A percentile compares a stretch with the other conserved stretches of the same genome.
Conservation (phyloP, 2,888 invertebrate species). For the Caenorhabditis afra region DNA sequence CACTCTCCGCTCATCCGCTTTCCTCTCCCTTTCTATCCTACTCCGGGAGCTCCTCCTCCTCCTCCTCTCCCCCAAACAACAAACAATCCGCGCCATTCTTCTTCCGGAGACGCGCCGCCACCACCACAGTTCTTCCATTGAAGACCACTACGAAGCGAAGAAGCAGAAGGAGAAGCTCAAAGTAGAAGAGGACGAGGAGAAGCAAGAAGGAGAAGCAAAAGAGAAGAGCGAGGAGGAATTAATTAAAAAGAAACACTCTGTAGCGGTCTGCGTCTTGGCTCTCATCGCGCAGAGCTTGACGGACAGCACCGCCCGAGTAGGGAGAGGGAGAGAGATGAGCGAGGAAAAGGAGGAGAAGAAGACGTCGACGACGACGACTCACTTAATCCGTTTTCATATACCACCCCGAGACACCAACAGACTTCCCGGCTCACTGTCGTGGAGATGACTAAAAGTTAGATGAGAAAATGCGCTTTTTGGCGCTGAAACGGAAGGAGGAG, state of each 20-base stretch:
- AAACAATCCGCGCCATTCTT: neutral
- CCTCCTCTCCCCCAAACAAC: neutral
- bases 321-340: neutral
- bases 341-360: conserved; percentile 19
- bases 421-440: conserved; percentile 32
- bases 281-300: no score
- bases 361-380: conserved; percentile 38
- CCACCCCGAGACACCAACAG: conserved; percentile 21
- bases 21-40: conserved; percentile 12
- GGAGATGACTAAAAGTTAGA: no score
- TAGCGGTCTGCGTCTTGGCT: neutral
- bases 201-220: conserved; percentile 15
- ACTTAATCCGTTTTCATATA: conserved; percentile 59
- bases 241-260: conserved; percentile 18
- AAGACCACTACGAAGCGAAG: no score
- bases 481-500: no score
- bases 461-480: no score
- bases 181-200: neutral
- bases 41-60: neutral
- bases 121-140: no score
- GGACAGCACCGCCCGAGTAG: no score
- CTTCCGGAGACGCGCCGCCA: neutral
- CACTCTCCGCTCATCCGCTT: neutral
- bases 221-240: conserved; percentile 11
- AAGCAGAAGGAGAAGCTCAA: no score